A percentile compares a stretch with the other conserved stretches of the same genome.
phyloP scores from a whole-genome alignment of 2,113 vertebrate genomes.

The Mionectes macconnelli region DNA sequence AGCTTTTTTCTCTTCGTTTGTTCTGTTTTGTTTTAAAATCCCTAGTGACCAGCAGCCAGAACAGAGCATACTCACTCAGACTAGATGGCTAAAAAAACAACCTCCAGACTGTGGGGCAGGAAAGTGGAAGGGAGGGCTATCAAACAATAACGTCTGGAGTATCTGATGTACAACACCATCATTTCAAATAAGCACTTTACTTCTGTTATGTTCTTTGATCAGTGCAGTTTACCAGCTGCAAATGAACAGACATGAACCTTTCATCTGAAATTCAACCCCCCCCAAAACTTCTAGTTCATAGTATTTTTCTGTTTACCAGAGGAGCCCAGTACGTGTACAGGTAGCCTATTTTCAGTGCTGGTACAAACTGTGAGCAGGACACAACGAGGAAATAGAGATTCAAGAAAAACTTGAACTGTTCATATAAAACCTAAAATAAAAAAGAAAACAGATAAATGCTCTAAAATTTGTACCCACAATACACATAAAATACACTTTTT shows the following conservation, averaged over 20 bases:
- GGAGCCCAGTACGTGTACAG: conserved; percentile 99
- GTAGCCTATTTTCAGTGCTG: conserved; percentile 95
- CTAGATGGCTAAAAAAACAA: rapidly evolving
- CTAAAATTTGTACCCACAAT: neutral
- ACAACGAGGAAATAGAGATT: conserved; percentile 98
- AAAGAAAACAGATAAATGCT: conserved; percentile 38
- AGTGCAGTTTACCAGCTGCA: neutral
- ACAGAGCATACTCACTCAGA: neutral
- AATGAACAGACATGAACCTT: neutral
- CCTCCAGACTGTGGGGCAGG: neutral
- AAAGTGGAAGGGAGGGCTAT: neutral
- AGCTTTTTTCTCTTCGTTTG: neutral
- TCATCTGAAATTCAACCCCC: neutral
- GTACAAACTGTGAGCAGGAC: conserved; percentile 95
- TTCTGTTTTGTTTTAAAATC: neutral
- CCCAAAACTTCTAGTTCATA: neutral
- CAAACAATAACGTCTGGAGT: neutral
- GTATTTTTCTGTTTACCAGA: conserved; percentile 82
- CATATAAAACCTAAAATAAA: conserved; percentile 92
- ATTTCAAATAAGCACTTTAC: neutral
- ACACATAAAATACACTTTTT: neutral
- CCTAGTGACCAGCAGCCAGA: neutral
- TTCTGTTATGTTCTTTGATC: neutral
- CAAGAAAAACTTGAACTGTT: conserved; percentile 99
- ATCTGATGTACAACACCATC: neutral